Conservation (phyloP, 2,797 vertebrate species). For the Sebastes oblongus region DNA sequence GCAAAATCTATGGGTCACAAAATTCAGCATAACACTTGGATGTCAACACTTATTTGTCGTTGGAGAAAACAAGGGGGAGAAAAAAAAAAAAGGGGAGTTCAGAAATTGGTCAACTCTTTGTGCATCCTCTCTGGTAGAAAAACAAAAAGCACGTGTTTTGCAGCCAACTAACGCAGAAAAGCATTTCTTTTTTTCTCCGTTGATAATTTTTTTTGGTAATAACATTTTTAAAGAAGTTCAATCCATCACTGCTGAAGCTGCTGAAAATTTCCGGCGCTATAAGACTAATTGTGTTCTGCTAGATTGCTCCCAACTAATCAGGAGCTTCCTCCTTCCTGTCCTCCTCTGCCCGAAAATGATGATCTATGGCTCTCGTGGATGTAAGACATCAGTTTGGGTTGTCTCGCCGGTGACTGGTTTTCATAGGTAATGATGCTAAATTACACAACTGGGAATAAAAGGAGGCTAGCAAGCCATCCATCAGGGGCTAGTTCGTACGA, state of each 20-base stretch:
- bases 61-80: not conserved
- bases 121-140: not conserved
- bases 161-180: not conserved
- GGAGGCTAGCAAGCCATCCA: constrained; percentile 67
- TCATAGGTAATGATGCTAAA: constrained; percentile 78
- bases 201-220: not conserved
- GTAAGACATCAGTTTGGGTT: constrained; percentile 58
- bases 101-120: constrained; percentile 6
- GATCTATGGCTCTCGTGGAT: constrained; percentile 57
- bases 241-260: constrained; percentile 22
- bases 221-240: not conserved
- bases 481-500: constrained; percentile 65
- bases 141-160: not conserved
- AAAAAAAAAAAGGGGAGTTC: not conserved
- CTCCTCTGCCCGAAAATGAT: constrained; percentile 57
- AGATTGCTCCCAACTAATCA: constrained; percentile 61
- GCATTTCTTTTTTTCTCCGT: not conserved
- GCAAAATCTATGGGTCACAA: not conserved
- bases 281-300: constrained; percentile 60
- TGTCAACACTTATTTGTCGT: not conserved
- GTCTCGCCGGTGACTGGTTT: constrained; percentile 64
- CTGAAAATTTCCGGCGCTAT: constrained; percentile 13
- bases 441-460: constrained; percentile 70
- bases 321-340: constrained; percentile 60
- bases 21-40: not conserved